Base-by-base conservation (phyloP, 2,888 invertebrate species). In the Globia sparganii region DNA sequence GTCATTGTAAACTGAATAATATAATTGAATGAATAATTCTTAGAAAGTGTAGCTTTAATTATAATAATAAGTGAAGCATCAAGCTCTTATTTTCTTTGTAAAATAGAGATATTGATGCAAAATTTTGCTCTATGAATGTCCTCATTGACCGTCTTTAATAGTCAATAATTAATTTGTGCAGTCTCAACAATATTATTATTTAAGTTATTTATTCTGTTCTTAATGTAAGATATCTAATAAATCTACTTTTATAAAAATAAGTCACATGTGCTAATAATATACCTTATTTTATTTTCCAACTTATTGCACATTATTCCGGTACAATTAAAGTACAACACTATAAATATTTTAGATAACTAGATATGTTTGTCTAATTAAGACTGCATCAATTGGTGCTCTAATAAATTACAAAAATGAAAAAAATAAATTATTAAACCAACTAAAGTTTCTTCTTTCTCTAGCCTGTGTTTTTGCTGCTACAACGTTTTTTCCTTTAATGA, bases 181-280 rank as follows among this genome's bases (percentile, higher is more conserved):
- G 73, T 83, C 83, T 85, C 56, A 81, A 75, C 31, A 61, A 58
- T 64, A 28, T 61, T 58, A 46, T 40, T 72, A 71, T 18, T 72
- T 85, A 83, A 86, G 86, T 71, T 82, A 83, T 83, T 83, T 86
- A 84, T 78, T 83, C 3, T 72, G 40, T 77, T 40, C 25, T 62
- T 72, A 74, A 56, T 65, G 43, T 83, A 83, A 78, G 73, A 64
- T 64, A 73, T 85, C 4, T 61, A 56, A 58, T 65, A 25, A 34
- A 56, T 59, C 56, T 69, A 56, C 37, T 75, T 62, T 21, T 67
- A 58, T 70, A 40, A 25, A 34, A 67, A 59, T 61, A 85, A 76
- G 68, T 61, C 49, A 53, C 18, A n/a, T 61, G 43, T 49, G 64
- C 40, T 66, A 66, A 11, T 61, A 56, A 37, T 59, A 40, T 34